Percentiles rank a stretch among this genome's conserved stretches.
Evolutionary conservation across 2,113 vertebrate genomes (phyloP).

Genomic region (Alethe diademata): DNA sequence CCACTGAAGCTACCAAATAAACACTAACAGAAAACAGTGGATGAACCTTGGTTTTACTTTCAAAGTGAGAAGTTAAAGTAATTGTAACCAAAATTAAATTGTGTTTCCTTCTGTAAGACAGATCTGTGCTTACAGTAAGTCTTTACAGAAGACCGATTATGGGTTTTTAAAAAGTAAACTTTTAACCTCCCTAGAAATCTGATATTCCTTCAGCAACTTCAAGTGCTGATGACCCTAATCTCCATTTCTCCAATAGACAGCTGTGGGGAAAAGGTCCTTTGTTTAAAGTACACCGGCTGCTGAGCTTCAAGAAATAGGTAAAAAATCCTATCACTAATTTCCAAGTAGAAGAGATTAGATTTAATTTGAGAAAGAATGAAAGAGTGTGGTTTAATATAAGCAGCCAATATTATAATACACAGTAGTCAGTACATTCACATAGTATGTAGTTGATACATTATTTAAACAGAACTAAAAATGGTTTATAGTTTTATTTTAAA

Average conservation of each 20-base stretch:
- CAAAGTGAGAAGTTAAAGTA: not conserved
- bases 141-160: not conserved
- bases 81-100: not conserved
- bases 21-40: not conserved
- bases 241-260: not conserved
- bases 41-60: not conserved
- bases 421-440: not conserved
- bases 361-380: not conserved
- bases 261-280: not conserved
- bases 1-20: not conserved
- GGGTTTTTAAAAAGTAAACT: not conserved
- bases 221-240: not conserved
- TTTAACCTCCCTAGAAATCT: not conserved
- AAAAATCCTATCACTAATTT: not conserved
- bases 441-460: accelerated
- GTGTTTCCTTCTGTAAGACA: not conserved
- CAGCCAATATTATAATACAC: accelerated
- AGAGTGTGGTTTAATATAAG: not conserved
- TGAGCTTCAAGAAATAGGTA: not conserved
- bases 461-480: not conserved
- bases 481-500: not conserved
- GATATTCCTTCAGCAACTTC: not conserved
- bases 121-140: not conserved
- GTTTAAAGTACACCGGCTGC: not conserved
- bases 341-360: not conserved